Percentiles rank a stretch among this genome's conserved stretches.
Evolutionary conservation across 2,888 invertebrate species (phyloP).

Genomic region (Enchytraeus crypticus): DNA sequence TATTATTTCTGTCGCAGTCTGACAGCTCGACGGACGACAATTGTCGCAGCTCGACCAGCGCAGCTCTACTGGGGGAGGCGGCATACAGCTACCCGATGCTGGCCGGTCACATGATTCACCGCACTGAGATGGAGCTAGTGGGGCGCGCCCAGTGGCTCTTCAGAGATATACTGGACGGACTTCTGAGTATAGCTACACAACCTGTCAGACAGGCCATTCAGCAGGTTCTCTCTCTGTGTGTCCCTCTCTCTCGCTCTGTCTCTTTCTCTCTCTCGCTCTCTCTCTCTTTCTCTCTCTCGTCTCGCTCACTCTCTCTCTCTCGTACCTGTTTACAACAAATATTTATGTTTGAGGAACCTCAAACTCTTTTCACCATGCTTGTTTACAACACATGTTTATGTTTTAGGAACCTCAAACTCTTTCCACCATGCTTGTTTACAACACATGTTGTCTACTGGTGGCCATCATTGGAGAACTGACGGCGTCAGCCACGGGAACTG

Average conservation of each 20-base stretch:
- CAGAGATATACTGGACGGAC: slow-evolving; percentile 70
- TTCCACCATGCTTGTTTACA: slow-evolving; percentile 51
- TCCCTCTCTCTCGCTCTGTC: neutral
- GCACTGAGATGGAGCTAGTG: slow-evolving; percentile 30
- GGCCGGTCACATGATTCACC: slow-evolving; percentile 23
- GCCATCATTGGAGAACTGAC: slow-evolving; percentile 80
- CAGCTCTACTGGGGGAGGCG: slow-evolving; percentile 48
- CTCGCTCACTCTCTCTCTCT: no score
- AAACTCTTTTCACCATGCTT: no score
- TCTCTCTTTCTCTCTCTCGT: no score
- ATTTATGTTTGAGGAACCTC: slow-evolving; percentile 18
- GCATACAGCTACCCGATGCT: slow-evolving; percentile 16
- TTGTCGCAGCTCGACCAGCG: slow-evolving; percentile 43
- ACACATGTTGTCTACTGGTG: slow-evolving; percentile 56
- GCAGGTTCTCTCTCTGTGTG: slow-evolving; percentile 15
- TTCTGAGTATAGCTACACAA: slow-evolving; percentile 70
- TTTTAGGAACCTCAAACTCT: slow-evolving; percentile 38
- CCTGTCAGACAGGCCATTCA: slow-evolving; percentile 61
- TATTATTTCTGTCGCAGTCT: no score
- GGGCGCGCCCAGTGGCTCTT: slow-evolving; percentile 57
- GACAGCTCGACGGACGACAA: slow-evolving; percentile 38
- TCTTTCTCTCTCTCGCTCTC: no score
- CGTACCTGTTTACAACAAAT: no score
- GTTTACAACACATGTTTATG: no score
- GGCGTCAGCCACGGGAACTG: slow-evolving; percentile 63